These are phyloP conservation scores for Heteropelma amictum DNA, from an alignment of 2,888 invertebrate genomes.

Conservation along the genomic window DNA sequence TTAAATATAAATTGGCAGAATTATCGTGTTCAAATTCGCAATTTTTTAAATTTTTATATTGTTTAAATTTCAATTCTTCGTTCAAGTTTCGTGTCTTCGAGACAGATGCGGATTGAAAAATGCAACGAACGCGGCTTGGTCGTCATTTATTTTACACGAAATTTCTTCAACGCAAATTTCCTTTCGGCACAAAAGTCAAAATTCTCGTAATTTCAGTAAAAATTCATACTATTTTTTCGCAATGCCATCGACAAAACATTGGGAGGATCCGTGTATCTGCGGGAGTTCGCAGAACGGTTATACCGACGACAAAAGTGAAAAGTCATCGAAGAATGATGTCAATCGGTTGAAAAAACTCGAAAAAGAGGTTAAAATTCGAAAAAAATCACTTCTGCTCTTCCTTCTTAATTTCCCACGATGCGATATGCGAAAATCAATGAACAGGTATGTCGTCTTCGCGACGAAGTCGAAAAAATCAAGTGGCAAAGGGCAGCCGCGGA, in stretches of 20 bases:
- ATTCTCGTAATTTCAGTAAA: no score
- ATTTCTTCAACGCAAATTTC: no score
- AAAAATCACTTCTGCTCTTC: no score
- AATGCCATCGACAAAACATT: constrained; percentile 26
- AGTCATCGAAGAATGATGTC: constrained; percentile 50
- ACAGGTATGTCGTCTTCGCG: constrained; percentile 52
- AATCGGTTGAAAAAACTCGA: constrained; percentile 60
- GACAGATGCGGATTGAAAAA: no score
- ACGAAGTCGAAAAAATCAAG: constrained; percentile 54
- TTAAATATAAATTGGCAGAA: neutral
- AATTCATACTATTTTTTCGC: neutral
- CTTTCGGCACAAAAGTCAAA: no score
- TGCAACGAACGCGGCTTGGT: no score
- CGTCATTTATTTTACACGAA: no score
- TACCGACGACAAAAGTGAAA: neutral
- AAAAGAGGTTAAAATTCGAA: constrained; percentile 54
- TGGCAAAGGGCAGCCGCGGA: constrained; percentile 57
- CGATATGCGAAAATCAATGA: neutral
- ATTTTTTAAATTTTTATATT: neutral
- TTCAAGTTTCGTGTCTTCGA: no score
- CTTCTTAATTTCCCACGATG: no score
- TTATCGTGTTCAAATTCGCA: neutral
- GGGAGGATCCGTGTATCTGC: constrained; percentile 23
- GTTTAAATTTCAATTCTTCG: neutral
- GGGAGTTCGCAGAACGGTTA: neutral